Evolutionary conservation across 2,888 invertebrate species (phyloP).

Genomic region (Agapostemon virescens): DNA sequence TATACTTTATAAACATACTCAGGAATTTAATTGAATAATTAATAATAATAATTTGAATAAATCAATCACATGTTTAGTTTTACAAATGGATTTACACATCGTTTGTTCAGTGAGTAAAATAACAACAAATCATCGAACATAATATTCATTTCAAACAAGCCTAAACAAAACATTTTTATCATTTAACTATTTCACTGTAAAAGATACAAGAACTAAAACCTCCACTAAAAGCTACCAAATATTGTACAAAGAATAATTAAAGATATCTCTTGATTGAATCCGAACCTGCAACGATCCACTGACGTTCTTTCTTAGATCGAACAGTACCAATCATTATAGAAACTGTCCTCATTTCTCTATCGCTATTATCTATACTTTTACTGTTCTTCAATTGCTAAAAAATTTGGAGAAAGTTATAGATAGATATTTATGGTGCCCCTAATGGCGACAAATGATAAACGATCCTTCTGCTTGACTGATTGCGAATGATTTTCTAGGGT

Average conservation of each 20-base stretch:
- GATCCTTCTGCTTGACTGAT: neutral
- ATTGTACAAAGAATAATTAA: neutral
- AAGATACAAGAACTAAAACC: neutral
- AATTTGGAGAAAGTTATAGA: neutral
- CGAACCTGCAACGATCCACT: neutral
- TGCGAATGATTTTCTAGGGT: neutral
- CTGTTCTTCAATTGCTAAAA: neutral
- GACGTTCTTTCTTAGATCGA: neutral
- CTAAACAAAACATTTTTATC: neutral
- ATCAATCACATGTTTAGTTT: too few species aligned
- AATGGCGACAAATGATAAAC: neutral
- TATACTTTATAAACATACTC: too few species aligned
- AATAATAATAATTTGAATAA: too few species aligned
- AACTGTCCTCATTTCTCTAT: neutral
- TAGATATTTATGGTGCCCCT: neutral
- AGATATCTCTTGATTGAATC: neutral
- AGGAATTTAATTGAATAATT: too few species aligned
- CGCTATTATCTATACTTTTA: neutral
- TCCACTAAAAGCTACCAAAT: neutral
- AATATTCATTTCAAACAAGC: neutral
- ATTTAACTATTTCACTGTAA: too few species aligned
- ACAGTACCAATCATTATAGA: neutral
- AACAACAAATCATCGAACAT: too few species aligned
- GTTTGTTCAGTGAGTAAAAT: too few species aligned
- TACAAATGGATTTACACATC: neutral